Conservation (phyloP, 1,140 invertebrate species). For the Contarinia nasturtii region DNA sequence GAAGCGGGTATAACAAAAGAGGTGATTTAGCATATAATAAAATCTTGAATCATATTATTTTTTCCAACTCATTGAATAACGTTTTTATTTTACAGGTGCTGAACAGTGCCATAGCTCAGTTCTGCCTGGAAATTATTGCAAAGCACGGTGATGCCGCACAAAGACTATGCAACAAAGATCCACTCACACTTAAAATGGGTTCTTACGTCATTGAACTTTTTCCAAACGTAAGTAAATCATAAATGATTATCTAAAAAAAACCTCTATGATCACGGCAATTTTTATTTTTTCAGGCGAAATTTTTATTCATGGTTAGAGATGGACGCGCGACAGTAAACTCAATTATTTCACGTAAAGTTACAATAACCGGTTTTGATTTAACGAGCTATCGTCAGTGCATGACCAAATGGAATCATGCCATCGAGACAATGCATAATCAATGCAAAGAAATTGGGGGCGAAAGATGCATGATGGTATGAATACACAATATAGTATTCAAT, state of each 20-base stretch:
- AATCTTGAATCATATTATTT: background rate
- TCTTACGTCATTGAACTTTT: conserved; percentile 61
- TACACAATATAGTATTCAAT: conserved; percentile 26
- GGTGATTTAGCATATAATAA: conserved; percentile 23
- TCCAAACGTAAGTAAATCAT: conserved; percentile 36
- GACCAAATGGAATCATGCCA: conserved; percentile 90
- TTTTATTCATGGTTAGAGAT: conserved; percentile 95
- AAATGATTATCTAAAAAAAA: no score
- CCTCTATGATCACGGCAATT: conserved; percentile 7
- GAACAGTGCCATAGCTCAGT: conserved; percentile 87
- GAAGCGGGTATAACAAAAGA: conserved; percentile 89
- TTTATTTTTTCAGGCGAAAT: conserved; percentile 52
- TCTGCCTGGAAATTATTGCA: conserved; percentile 90
- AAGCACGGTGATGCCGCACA: conserved; percentile 86
- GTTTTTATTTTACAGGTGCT: conserved; percentile 37
- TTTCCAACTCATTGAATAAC: background rate
- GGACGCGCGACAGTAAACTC: conserved; percentile 95
- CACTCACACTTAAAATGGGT: conserved; percentile 89
- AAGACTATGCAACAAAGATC: conserved; percentile 95
- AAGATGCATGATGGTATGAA: conserved; percentile 68
- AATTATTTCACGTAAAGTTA: conserved; percentile 91
- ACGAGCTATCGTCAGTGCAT: conserved; percentile 83
- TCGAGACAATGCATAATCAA: conserved; percentile 85
- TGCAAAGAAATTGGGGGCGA: conserved; percentile 70
- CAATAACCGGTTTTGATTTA: conserved; percentile 94